A percentile compares a stretch with the other conserved stretches of the same genome.
Evolutionary conservation across 2,113 vertebrate genomes (phyloP).

Genomic region (Psilopogon haemacephalus): DNA sequence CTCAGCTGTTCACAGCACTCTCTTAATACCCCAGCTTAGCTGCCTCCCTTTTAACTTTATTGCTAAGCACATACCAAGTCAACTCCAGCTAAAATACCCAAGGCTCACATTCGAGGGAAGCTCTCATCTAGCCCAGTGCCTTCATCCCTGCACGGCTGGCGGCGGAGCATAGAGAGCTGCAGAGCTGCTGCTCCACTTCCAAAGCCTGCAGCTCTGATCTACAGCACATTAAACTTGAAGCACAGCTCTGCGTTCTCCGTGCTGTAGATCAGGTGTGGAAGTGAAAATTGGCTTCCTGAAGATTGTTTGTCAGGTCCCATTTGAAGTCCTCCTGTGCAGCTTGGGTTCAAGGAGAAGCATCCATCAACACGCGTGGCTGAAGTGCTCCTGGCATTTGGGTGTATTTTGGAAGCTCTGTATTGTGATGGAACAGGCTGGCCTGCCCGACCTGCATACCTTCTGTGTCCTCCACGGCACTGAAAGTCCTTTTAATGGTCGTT

Average conservation of each 20-base stretch:
- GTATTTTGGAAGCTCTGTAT: background rate
- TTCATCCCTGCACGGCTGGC: background rate
- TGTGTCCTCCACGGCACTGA: background rate
- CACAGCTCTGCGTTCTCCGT: background rate
- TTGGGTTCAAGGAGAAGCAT: background rate
- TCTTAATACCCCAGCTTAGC: constrained; percentile 50
- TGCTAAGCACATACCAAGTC: constrained; percentile 26
- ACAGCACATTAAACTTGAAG: background rate
- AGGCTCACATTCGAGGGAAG: background rate
- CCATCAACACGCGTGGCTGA: background rate
- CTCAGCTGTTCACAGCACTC: constrained; percentile 28
- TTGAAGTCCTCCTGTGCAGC: background rate
- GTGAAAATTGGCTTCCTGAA: background rate
- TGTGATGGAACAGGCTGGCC: background rate
- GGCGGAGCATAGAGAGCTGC: background rate
- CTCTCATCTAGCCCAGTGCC: background rate
- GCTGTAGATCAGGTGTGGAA: background rate
- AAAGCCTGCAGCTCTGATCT: background rate
- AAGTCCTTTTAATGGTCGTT: constrained; percentile 26
- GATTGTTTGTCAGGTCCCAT: background rate
- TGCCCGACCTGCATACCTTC: background rate
- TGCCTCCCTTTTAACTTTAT: constrained; percentile 46
- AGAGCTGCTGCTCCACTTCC: background rate
- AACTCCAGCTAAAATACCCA: background rate
- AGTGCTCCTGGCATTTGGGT: background rate